Conservation (phyloP, 1,140 invertebrate species). For the Choristoneura fumiferana region DNA sequence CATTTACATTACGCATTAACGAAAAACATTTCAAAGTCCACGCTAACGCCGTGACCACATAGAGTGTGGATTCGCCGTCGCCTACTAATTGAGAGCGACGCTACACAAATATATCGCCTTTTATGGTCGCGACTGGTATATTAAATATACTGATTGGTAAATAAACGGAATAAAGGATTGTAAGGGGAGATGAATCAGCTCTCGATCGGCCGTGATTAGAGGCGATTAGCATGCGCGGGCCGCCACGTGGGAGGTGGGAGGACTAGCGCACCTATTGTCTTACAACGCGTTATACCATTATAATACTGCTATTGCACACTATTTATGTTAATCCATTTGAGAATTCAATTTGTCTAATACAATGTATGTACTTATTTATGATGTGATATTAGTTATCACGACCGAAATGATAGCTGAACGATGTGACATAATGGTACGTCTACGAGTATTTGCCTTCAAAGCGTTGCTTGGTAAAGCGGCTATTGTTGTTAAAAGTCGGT, state of each 20-base stretch:
- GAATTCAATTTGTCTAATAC: conserved; percentile 67
- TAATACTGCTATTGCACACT: conserved; percentile 66
- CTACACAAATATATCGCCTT: conserved; percentile 73
- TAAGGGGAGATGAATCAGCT: conserved; percentile 68
- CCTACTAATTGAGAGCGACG: conserved; percentile 72
- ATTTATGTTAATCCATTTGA: conserved; percentile 69
- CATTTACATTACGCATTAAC: conserved; percentile 68
- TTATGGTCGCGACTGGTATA: conserved; percentile 63
- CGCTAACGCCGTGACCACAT: conserved; percentile 66
- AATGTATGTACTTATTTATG: conserved; percentile 47
- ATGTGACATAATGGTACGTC: conserved; percentile 32
- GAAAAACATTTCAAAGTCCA: conserved; percentile 63
- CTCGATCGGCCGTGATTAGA: conserved; percentile 71
- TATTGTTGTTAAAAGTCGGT: no score
- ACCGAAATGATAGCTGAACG: conserved; percentile 35
- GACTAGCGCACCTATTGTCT: conserved; percentile 61
- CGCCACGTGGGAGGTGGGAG: conserved; percentile 67
- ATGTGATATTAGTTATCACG: conserved; percentile 44
- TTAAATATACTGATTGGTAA: conserved; percentile 69
- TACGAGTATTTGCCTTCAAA: no score
- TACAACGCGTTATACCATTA: conserved; percentile 65
- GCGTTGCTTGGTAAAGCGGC: no score
- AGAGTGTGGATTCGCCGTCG: conserved; percentile 62
- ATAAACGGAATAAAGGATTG: conserved; percentile 64
- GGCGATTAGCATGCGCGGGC: conserved; percentile 69